Conservation (phyloP, 2,888 invertebrate genomes). For the Caenorhabditis wallacei region DNA sequence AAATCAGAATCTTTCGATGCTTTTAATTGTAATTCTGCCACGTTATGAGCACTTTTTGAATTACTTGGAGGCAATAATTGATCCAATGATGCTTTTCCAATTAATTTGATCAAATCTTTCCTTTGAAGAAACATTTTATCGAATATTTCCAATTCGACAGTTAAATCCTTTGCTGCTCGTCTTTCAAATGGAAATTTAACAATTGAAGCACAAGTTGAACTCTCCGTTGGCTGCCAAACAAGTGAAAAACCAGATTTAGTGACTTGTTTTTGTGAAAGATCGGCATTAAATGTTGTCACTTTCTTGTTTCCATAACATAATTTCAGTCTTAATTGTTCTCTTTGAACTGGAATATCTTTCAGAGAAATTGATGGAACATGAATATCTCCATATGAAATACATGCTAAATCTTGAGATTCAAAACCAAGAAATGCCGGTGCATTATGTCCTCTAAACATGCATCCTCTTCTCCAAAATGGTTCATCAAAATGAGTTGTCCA, state of each 20-base stretch:
- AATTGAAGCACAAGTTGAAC: constrained; percentile 78
- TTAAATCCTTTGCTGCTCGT: constrained; percentile 67
- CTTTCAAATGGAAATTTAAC: constrained; percentile 83
- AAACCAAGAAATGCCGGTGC: constrained; percentile 84
- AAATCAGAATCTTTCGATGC: constrained; percentile 76
- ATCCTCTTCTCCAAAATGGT: constrained; percentile 84
- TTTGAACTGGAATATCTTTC: constrained; percentile 82
- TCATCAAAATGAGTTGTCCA: constrained; percentile 84
- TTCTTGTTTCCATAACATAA: constrained; percentile 83
- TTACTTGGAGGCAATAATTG: constrained; percentile 83
- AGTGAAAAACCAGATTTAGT: constrained; percentile 83
- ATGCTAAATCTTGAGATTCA: constrained; percentile 79
- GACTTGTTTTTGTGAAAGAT: constrained; percentile 82
- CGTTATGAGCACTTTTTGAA: constrained; percentile 81
- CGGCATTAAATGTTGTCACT: constrained; percentile 82
- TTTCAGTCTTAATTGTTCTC: constrained; percentile 82
- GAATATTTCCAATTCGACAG: constrained; percentile 78
- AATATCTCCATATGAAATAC: constrained; percentile 72
- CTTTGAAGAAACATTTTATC: constrained; percentile 84
- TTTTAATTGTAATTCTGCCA: constrained; percentile 80
- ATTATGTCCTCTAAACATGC: constrained; percentile 85
- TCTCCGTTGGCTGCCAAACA: constrained; percentile 83
- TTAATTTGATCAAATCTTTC: constrained; percentile 81
- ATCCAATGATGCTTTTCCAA: constrained; percentile 72
- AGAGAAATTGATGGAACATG: constrained; percentile 83